Base-by-base conservation (phyloP, 2,888 invertebrate genomes). In the Belgica antarctica region DNA sequence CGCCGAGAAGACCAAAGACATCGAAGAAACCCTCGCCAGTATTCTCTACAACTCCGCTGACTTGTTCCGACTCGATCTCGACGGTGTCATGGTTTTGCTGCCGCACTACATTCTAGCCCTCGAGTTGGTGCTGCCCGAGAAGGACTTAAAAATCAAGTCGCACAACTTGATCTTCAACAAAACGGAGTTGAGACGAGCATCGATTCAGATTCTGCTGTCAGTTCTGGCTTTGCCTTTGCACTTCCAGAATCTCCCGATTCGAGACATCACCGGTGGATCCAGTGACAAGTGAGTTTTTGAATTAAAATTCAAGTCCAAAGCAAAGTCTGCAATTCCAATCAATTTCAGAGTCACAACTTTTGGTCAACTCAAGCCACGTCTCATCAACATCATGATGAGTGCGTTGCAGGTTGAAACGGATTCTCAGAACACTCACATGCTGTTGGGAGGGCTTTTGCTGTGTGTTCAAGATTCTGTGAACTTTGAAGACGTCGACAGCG, bases 151-250 rank as follows among this genome's bases (percentile, higher is more conserved):
- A 78, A 82, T 94, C 59, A 90, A 88, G 75, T 85, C 87, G 34
- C 87, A 85, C 12, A 77, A 82, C 71, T 84, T 88, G 73, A 71
- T 74, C 19, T 77, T 77, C 63, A 88, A 89, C 72, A 88, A 87
- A 78, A 84, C 87, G 1, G 92, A 93, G 76, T 81, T 99, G 71
- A 85, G 98, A 72, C 88, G 93, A 74, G 93, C 97, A 1, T 94
- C 96, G 28, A 94, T 96, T 72, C 92, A 96, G 76, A 84, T 96
- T 68, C 83, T 99, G 22, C 80, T 96, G 73, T 97, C 97, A 1
- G 86, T 98, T 79, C 84, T 98, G 72, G 90, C 93, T 17, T 85
- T 98, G 76, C 98, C 99, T 0, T 84, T 96, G 71, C 96, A 98
- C 81, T 97, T 95, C 78, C 91, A 86, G 78, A 87, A 87, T 72